Conservation (phyloP, 2,888 invertebrate genomes). For the Entomobrya proxima region DNA sequence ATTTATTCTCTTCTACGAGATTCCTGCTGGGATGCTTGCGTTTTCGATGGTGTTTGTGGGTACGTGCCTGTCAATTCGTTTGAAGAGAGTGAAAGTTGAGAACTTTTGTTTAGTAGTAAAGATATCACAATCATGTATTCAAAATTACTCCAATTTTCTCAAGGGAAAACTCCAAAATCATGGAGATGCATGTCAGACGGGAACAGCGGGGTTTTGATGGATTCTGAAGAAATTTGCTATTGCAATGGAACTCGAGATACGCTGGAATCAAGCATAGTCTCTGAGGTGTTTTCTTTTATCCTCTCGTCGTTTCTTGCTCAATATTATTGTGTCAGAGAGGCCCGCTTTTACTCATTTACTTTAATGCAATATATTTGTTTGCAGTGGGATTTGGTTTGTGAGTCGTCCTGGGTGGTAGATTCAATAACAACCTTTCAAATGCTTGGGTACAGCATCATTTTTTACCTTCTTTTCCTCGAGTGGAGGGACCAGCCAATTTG, state of each 20-base stretch:
- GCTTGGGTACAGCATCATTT: too few relatives aligned
- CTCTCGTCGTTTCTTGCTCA: not conserved
- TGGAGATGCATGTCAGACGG: slow-evolving; percentile 68
- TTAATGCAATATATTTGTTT: not conserved
- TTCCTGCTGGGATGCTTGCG: slow-evolving; percentile 70
- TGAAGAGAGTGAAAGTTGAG: not conserved
- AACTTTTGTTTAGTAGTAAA: not conserved
- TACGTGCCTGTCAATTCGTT: slow-evolving; percentile 11
- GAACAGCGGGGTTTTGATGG: slow-evolving; percentile 24
- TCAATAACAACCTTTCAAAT: slow-evolving; percentile 71
- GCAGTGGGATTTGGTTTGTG: slow-evolving; percentile 72
- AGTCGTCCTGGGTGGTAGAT: slow-evolving; percentile 71
- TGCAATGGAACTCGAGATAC: slow-evolving; percentile 66
- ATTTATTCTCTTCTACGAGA: slow-evolving; percentile 70
- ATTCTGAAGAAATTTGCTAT: slow-evolving; percentile 66
- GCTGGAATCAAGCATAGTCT: slow-evolving; percentile 65
- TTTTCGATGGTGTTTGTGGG: slow-evolving; percentile 70
- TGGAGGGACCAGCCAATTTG: too few relatives aligned
- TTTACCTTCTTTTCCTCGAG: too few relatives aligned
- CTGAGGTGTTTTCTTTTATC: slow-evolving; percentile 70
- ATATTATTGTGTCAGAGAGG: not conserved
- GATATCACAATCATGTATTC: not conserved
- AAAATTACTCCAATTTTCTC: not conserved
- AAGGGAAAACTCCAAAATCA: slow-evolving; percentile 61
- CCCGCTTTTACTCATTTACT: not conserved